Evolutionary conservation across 1,140 invertebrate genomes (phyloP).

Genomic region (Diabrotica undecimpunctata): DNA sequence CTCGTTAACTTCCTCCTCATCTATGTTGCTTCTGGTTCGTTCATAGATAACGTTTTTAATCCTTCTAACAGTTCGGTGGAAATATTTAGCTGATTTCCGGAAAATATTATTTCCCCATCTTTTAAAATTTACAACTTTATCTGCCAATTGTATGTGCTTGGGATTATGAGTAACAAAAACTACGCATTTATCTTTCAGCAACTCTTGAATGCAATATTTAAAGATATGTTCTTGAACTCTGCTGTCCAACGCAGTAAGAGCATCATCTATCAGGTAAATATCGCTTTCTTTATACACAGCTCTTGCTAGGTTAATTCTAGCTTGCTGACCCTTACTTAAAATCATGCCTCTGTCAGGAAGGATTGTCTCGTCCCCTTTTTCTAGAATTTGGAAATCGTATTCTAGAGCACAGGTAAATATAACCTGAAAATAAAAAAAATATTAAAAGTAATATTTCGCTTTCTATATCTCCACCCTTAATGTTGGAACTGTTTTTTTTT

Average conservation of each 20-base stretch:
- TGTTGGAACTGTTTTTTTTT: too few species aligned
- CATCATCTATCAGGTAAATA: conserved; percentile 79
- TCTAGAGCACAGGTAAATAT: conserved; percentile 32
- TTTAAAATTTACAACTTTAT: conserved; percentile 30
- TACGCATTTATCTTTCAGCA: conserved; percentile 66
- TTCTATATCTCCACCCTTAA: too few species aligned
- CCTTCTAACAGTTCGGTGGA: neutral
- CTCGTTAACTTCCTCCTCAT: neutral
- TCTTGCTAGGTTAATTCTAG: conserved; percentile 82
- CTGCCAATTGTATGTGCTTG: conserved; percentile 29
- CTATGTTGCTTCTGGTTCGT: neutral
- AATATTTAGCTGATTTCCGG: conserved; percentile 20
- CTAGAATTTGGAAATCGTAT: conserved; percentile 33
- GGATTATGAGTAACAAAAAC: conserved; percentile 75
- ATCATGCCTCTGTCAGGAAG: conserved; percentile 78
- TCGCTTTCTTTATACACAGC: conserved; percentile 78
- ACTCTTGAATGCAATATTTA: conserved; percentile 65
- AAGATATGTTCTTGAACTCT: conserved; percentile 79
- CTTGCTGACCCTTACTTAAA: conserved; percentile 83
- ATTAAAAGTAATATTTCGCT: too few species aligned
- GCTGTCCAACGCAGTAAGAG: conserved; percentile 77
- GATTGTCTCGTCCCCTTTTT: conserved; percentile 66
- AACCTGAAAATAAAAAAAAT: conserved; percentile 7
- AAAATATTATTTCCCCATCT: conserved; percentile 22
- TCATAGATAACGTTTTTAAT: conserved; percentile 4